Base-by-base conservation (phyloP, 2,888 invertebrate species). In the Eupithecia centaureata region DNA sequence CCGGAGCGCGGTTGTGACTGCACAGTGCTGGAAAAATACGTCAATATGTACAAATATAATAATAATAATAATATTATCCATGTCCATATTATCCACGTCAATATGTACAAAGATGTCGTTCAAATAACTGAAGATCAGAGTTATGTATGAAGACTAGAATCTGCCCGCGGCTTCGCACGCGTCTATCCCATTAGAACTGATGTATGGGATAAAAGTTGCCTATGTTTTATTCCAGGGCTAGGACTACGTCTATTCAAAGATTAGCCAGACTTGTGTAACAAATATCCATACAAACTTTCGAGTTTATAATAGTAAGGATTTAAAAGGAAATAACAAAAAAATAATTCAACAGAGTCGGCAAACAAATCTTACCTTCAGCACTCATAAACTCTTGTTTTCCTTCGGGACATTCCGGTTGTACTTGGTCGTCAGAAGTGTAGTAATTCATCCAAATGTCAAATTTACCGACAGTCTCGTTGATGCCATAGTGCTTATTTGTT, bases 1-100 rank as follows among this genome's bases (percentile, higher is more conserved):
- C 80, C 87, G 90, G 90, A 2, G 90, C 86, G 25, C 93, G 82
- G 60, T 88, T 81, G 77, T 94, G 94, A 63, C 91, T 93, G 72
- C 93, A 92, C 42, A 90, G 66, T 79, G 91, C 92, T 90, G 35
- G n/a, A 33, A 59, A n/a, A n/a, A 60, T n/a, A n/a, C n/a, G n/a
- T n/a, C n/a, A n/a, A n/a, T n/a, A n/a, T n/a, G 47, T 15, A 1
- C 7, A 27, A 27, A 28, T 59, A 38, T 13, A 38, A 15, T 12
- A 18, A 13, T 32, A 4, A 30, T 42, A 42, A 18, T 60, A 27
- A 30, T 38, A 35, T 13, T 62, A 67, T 2, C 13, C 38, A 38
- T 2, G 10, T 12, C 3, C 3, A 10, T 38, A 38, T 3, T n/a
- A 38, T 12, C 38, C 10, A 2, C 10, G 13, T 3, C 3, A 30